phyloP scores from a whole-genome alignment of 2,888 invertebrate species.

The Scelioninae gen. 2 region DNA sequence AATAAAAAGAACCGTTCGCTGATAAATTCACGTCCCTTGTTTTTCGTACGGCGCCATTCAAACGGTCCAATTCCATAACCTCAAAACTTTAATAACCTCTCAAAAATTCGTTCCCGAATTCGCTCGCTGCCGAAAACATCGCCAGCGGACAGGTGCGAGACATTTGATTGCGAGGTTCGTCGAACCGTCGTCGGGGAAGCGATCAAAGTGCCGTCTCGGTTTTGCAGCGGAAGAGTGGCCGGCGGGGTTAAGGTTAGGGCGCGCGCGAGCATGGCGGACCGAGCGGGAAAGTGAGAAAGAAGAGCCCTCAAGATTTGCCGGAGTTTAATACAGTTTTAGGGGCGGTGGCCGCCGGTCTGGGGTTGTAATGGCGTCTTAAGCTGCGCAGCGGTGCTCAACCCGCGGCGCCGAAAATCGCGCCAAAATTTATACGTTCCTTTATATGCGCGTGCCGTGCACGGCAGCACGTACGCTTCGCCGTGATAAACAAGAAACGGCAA shows the following conservation, averaged over 20 bases:
- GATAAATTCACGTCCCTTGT: no score
- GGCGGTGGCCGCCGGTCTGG: constrained; percentile 71
- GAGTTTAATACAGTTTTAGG: constrained; percentile 75
- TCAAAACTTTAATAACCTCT: no score
- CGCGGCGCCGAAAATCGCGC: not conserved
- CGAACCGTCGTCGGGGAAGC: constrained; percentile 64
- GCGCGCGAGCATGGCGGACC: constrained; percentile 60
- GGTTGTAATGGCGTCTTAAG: constrained; percentile 75
- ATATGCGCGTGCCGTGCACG: constrained; percentile 30
- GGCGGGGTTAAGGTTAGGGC: constrained; percentile 57
- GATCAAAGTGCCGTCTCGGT: constrained; percentile 72
- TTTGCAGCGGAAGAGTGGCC: constrained; percentile 61
- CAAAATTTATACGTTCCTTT: no score
- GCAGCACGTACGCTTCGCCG: constrained; percentile 40
- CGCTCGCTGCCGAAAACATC: constrained; percentile 47
- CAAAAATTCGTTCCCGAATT: no score
- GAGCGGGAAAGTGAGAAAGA: constrained; percentile 63
- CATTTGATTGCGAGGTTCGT: constrained; percentile 58
- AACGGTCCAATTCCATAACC: no score
- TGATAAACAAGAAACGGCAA: constrained; percentile 66
- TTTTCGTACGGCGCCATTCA: no score
- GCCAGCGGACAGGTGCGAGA: constrained; percentile 38
- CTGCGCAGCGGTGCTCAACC: constrained; percentile 72
- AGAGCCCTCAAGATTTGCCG: constrained; percentile 73
- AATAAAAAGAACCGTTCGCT: no score